Conservation (phyloP, 1,140 invertebrate species). For the silkworm (Bombyx mori) region ASM3026992v2 NC_085131.1:8624501-8625000, state of each 20-base stretch:
- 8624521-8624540: no score
- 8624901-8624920: no score
- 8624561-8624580: no score
- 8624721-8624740: slow-evolving; percentile 78
- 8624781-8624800: slow-evolving; percentile 13
- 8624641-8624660: no score
- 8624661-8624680: not conserved
- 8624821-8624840: slow-evolving; percentile 82
- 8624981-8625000: not conserved
- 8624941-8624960: no score
- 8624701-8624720: slow-evolving; percentile 84
- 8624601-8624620: no score
- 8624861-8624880: slow-evolving; percentile 72
- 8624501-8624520: no score
- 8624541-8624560: no score
- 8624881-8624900: no score
- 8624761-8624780: slow-evolving; percentile 16
- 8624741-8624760: slow-evolving; percentile 78
- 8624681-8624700: slow-evolving; percentile 68
- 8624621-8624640: no score
- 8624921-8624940: no score
- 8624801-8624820: slow-evolving; percentile 60
- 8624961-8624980: not conserved
- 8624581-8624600: no score
- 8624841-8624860: slow-evolving; percentile 90